These are phyloP conservation scores for Digitonthophagus gazella DNA, from an alignment of 2,888 invertebrate genomes.

Conservation along the genomic window DNA sequence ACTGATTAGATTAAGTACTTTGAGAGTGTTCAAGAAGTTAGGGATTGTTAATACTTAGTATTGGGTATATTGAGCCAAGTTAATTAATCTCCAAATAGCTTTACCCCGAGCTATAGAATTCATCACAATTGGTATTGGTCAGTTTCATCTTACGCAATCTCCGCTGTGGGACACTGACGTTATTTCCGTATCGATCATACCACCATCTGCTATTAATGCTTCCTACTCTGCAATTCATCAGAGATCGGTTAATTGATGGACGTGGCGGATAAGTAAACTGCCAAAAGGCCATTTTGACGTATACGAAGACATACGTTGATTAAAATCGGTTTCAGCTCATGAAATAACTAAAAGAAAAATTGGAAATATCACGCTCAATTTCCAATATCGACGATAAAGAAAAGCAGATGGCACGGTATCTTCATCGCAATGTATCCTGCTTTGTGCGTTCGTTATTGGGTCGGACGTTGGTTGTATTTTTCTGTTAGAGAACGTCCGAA, in stretches of 20 bases:
- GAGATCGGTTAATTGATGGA: background rate
- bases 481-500: too few relatives aligned
- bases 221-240: background rate
- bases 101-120: background rate
- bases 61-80: background rate
- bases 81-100: background rate
- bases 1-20: background rate
- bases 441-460: too few relatives aligned
- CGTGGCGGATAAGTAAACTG: background rate
- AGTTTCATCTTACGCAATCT: background rate
- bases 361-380: too few relatives aligned
- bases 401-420: too few relatives aligned
- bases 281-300: background rate
- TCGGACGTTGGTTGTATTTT: too few relatives aligned
- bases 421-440: too few relatives aligned
- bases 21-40: too few relatives aligned
- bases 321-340: too few relatives aligned
- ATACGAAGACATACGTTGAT: too few relatives aligned
- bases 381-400: too few relatives aligned
- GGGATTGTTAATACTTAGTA: background rate
- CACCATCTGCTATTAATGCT: background rate
- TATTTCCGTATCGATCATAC: background rate
- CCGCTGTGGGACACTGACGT: background rate
- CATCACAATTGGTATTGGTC: background rate
- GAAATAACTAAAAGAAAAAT: too few relatives aligned